phyloP scores from a whole-genome alignment of 2,797 vertebrate species.

The Pygocentrus nattereri region DNA sequence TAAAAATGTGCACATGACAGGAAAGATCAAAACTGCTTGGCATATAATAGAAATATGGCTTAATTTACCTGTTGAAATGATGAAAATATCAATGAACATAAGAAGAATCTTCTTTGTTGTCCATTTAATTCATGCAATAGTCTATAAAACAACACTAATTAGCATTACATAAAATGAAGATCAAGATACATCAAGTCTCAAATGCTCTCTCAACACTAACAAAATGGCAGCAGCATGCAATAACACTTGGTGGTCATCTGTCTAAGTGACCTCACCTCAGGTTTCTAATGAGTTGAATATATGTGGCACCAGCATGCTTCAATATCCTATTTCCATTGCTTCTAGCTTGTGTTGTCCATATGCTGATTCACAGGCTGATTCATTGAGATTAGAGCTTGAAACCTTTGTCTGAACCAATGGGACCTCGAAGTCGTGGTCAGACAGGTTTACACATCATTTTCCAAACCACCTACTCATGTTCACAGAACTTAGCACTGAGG shows the following conservation, averaged over 20 bases:
- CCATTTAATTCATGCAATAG: neutral
- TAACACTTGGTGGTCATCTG: constrained; percentile 7
- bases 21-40: no score
- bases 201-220: neutral
- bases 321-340: neutral
- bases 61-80: neutral
- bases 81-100: neutral
- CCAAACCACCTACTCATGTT: no score
- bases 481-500: no score
- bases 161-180: neutral
- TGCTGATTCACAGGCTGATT: neutral
- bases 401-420: no score
- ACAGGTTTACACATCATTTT: no score
- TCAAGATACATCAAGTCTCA: neutral
- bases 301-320: neutral
- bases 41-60: neutral
- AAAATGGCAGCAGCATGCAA: neutral
- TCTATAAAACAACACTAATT: no score
- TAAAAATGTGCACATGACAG: neutral
- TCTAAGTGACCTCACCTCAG: neutral
- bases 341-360: neutral
- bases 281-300: neutral
- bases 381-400: neutral
- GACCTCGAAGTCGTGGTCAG: no score
- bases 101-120: neutral